Evolutionary conservation across 2,113 vertebrate genomes (phyloP).

Genomic region (Actinemys pallida): DNA sequence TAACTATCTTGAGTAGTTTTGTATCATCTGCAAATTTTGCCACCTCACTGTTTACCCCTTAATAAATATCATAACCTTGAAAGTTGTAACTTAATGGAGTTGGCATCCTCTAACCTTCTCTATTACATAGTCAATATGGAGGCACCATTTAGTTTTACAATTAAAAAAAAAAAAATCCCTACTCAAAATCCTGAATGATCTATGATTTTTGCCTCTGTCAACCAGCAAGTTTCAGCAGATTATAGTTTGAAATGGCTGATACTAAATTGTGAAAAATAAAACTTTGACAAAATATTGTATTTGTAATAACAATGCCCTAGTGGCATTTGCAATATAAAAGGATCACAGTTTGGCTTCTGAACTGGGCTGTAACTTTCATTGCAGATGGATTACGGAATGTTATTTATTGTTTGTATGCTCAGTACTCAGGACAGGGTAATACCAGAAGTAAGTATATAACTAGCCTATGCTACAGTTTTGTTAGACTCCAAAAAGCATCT

Average conservation of each 20-base stretch:
- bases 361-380: not conserved
- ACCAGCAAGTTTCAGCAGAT: not conserved
- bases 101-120: not conserved
- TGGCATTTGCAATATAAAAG: not conserved
- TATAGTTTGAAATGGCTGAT: not conserved
- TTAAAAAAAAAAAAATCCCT: not conserved
- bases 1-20: not conserved
- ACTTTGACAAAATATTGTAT: not conserved
- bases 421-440: not conserved
- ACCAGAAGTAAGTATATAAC: not conserved
- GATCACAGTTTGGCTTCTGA: not conserved
- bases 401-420: not conserved
- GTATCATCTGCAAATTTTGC: not conserved
- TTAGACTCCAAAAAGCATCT: not conserved
- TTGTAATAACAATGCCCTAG: not conserved
- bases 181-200: not conserved
- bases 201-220: not conserved
- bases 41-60: not conserved
- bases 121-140: not conserved
- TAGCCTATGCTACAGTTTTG: not conserved
- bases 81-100: accelerated
- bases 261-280: not conserved
- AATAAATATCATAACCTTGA: accelerated
- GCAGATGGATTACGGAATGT: not conserved
- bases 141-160: not conserved